Evolutionary conservation across 2,888 invertebrate species (phyloP), one percentile per base, ranked within the genome.

Genomic region (Melikaiella ostensackeni): DNA sequence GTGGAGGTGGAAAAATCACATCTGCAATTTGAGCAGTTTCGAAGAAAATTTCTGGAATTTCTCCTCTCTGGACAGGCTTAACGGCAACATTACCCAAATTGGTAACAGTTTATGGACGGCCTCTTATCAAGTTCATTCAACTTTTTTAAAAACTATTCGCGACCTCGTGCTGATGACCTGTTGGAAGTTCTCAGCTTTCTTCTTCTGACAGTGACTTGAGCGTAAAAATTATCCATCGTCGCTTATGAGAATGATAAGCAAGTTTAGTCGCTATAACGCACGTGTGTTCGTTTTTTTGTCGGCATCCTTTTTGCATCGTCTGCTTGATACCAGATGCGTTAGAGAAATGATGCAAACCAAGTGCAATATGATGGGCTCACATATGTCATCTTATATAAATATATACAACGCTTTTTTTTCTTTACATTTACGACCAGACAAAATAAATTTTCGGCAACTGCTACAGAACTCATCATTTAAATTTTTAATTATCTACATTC

Each of bases 291-390:
- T n/a, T 70, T 70, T 50, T 70, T 50, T 70, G 50, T 46, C 50
- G 50, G 50, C 70, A 30, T 75, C 75, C 27, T 76, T 74, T 73
- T 66, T 75, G 64, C 57, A 70, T 57, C 76, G 70, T 74, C 62
- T 79, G 57, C 38, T 59, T 21, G 42, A 66, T 59, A 76, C 74
- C 76, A 76, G 75, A 79, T 79, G 75, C 50, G 77, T 61, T 59
- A 27, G 21, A 62, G 74, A 30, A 50, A 75, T 80, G 77, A 80
- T 70, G 80, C 77, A 80, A 80, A 80, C 75, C 30, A 27, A 38
- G 66, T 61, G 46, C 50, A 64, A 62, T 46, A 57, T 35, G 50
- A 62, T 61, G 62, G 24, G n/a, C 30, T 55, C 62, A 50, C 70
- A 42, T 33, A 75, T 70, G 50, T n/a, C 16, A 50, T 35, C n/a